phyloP scores from a whole-genome alignment of 2,113 vertebrate species.

The Ptilorrhoa leucosticta region DNA sequence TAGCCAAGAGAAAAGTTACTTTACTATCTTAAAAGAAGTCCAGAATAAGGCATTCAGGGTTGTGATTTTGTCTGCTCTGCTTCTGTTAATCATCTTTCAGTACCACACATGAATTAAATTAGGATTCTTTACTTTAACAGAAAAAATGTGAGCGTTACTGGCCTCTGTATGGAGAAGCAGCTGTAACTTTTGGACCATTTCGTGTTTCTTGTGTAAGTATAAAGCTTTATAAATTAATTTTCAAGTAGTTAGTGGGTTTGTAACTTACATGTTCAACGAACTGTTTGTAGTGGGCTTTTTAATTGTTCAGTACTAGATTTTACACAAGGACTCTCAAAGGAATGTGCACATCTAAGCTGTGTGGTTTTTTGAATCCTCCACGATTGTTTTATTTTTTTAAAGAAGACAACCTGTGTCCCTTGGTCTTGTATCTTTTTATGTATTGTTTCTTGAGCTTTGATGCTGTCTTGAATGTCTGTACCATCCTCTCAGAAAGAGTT shows the following conservation, averaged over 20 bases:
- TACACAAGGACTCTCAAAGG: background rate
- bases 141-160: slow-evolving; percentile 99
- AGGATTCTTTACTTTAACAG: slow-evolving; percentile 67
- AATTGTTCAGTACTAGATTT: background rate
- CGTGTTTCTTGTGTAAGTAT: slow-evolving; percentile 94
- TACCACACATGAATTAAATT: background rate
- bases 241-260: background rate
- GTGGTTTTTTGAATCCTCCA: background rate
- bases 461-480: background rate
- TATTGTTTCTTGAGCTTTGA: background rate
- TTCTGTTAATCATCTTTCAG: background rate
- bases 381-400: fast-evolving
- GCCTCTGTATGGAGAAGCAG: slow-evolving; percentile 84
- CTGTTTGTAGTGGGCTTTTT: background rate
- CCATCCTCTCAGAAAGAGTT: background rate
- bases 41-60: background rate
- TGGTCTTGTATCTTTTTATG: background rate
- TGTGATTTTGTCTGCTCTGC: background rate
- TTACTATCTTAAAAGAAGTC: background rate
- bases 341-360: background rate
- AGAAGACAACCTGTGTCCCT: background rate
- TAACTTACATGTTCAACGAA: background rate
- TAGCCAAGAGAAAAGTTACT: background rate
- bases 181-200: slow-evolving; percentile 89
- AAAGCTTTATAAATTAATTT: background rate